These are phyloP conservation scores for Asarcornis scutulata DNA, from an alignment of 2,113 vertebrate species.

Conservation along the genomic window DNA sequence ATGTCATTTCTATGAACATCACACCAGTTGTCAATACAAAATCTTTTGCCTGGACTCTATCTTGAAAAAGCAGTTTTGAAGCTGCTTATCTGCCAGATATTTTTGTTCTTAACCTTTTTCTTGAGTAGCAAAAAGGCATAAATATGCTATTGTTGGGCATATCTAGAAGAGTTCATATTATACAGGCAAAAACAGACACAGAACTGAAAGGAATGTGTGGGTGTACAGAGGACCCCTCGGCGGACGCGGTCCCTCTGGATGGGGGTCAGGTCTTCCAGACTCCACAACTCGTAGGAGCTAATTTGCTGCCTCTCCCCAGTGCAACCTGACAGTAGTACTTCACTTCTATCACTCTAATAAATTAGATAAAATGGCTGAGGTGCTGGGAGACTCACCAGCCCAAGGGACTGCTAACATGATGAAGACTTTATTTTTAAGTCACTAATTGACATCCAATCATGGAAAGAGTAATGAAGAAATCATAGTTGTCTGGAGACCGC, in stretches of 20 bases:
- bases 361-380: not conserved
- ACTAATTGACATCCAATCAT: not conserved
- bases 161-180: fast-evolving
- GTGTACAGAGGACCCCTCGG: not conserved
- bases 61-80: not conserved
- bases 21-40: constrained; percentile 32
- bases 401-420: constrained; percentile 11
- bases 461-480: constrained; percentile 40
- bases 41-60: constrained; percentile 8
- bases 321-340: not conserved
- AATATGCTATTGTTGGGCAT: constrained; percentile 20
- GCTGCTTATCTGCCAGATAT: constrained; percentile 29
- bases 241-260: not conserved
- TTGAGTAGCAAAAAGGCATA: constrained; percentile 25
- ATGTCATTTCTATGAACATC: not conserved
- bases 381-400: not conserved
- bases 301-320: not conserved
- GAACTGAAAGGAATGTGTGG: fast-evolving
- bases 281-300: not conserved
- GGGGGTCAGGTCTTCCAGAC: not conserved
- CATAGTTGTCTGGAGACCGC: not conserved
- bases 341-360: not conserved
- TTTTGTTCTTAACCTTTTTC: constrained; percentile 18
- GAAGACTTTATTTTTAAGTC: constrained; percentile 48
- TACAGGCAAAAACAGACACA: not conserved